Evolutionary conservation across 2,113 vertebrate species (phyloP).

Genomic region (Clarias magur): DNA sequence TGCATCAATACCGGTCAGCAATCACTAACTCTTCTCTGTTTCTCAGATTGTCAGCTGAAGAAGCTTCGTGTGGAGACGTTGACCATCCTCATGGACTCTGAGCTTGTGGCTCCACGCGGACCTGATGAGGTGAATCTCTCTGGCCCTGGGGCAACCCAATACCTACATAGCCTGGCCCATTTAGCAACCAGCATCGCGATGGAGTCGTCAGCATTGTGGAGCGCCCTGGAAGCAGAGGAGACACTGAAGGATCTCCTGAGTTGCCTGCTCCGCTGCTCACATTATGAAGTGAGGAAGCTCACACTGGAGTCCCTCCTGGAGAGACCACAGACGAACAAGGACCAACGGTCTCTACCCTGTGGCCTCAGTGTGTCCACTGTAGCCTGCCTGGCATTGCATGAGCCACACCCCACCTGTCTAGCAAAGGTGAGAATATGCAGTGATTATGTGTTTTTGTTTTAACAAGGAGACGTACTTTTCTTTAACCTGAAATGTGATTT

Average conservation of each 20-base stretch:
- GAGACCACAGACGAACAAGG: conserved; percentile 61
- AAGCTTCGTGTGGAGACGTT: conserved; percentile 74
- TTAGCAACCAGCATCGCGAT: conserved; percentile 68
- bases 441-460: not conserved
- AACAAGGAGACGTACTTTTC: not conserved
- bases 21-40: not conserved
- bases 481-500: not conserved
- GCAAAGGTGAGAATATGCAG: conserved; percentile 77
- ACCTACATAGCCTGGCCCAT: conserved; percentile 84
- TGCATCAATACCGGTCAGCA: not conserved
- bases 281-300: conserved; percentile 84
- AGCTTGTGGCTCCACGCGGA: conserved; percentile 67
- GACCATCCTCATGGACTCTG: conserved; percentile 75
- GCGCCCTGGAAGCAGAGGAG: conserved; percentile 12
- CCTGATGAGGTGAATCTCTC: conserved; percentile 54
- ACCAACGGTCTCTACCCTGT: conserved; percentile 59
- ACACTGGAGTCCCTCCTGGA: conserved; percentile 74
- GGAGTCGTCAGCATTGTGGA: conserved; percentile 57
- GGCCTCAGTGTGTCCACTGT: conserved; percentile 68
- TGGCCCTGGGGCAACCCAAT: conserved; percentile 81
- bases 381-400: conserved; percentile 76
- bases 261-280: conserved; percentile 74
- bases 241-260: conserved; percentile 52
- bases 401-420: conserved; percentile 84
- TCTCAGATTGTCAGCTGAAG: conserved; percentile 69